Evolutionary conservation across 2,797 vertebrate species (phyloP).

Genomic region (Cirrhinus molitorella): DNA sequence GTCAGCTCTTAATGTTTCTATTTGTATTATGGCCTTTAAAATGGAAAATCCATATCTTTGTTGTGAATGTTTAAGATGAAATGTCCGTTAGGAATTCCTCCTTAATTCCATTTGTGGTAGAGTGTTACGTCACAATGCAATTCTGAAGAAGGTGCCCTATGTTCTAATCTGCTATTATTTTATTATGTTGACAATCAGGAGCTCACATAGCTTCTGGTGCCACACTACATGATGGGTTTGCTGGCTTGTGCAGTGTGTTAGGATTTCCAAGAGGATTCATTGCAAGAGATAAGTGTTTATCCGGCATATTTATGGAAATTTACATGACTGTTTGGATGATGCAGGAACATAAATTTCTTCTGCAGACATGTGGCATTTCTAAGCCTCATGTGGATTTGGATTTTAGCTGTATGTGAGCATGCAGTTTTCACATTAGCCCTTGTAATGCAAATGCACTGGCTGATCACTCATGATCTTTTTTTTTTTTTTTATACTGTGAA

Average conservation of each 20-base stretch:
- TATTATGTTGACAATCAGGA: slow-evolving; percentile 33
- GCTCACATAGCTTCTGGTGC: slow-evolving; percentile 10
- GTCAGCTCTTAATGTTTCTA: not conserved
- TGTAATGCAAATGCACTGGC: not conserved
- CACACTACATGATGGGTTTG: slow-evolving; percentile 21
- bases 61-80: not conserved
- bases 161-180: slow-evolving; percentile 39
- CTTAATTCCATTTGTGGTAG: too few species aligned
- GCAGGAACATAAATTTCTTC: slow-evolving; percentile 26
- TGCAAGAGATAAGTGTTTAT: slow-evolving; percentile 78
- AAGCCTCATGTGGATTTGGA: slow-evolving; percentile 3
- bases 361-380: slow-evolving; percentile 14
- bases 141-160: not conserved
- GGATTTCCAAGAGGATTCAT: slow-evolving; percentile 79
- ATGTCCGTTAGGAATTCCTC: not conserved
- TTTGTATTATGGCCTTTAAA: not conserved
- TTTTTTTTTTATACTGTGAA: not conserved
- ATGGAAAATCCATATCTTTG: not conserved
- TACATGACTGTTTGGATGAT: slow-evolving; percentile 65
- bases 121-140: not conserved
- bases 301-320: slow-evolving; percentile 78
- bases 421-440: not conserved
- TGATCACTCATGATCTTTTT: not conserved
- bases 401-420: not conserved
- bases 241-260: slow-evolving; percentile 63